phyloP scores from a whole-genome alignment of 2,113 vertebrate species.

The Mungos mungo region DNA sequence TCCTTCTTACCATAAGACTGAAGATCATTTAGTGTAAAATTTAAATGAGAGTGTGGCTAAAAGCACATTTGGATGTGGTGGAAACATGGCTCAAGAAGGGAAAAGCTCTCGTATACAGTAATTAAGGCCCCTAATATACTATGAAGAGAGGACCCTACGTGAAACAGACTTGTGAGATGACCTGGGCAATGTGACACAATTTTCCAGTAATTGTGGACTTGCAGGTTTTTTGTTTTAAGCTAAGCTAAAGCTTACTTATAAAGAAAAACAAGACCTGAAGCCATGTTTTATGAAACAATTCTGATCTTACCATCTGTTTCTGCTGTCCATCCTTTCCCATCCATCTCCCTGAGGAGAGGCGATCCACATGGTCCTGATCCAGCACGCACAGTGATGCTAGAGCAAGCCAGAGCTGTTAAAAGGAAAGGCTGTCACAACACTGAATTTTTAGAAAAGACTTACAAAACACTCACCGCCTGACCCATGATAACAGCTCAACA shows the following conservation, averaged over 20 bases:
- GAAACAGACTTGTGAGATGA: not conserved
- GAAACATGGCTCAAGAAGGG: constrained; percentile 4
- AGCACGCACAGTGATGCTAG: constrained; percentile 97
- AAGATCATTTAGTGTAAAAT: constrained; percentile 33
- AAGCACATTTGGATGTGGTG: not conserved
- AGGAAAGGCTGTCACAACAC: not conserved
- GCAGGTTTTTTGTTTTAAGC: not conserved
- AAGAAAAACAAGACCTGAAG: not conserved
- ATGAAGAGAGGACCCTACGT: not conserved
- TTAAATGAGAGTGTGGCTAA: not conserved
- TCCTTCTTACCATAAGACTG: not conserved
- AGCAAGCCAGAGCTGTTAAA: constrained; percentile 94
- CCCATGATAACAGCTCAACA: not conserved
- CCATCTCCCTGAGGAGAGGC: constrained; percentile 98
- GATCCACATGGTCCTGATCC: constrained; percentile 98
- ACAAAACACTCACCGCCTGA: not conserved
- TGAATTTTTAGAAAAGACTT: not conserved
- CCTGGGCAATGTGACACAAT: not conserved
- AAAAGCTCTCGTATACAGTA: not conserved
- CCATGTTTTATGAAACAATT: not conserved
- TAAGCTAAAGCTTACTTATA: not conserved
- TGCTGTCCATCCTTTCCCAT: constrained; percentile 99
- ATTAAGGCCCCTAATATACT: not conserved
- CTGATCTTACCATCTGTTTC: constrained; percentile 95
- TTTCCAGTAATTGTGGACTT: not conserved